These are phyloP conservation scores for Pogonognathellus flavescens DNA, from an alignment of 1,140 invertebrate species.

Conservation along the genomic window DNA sequence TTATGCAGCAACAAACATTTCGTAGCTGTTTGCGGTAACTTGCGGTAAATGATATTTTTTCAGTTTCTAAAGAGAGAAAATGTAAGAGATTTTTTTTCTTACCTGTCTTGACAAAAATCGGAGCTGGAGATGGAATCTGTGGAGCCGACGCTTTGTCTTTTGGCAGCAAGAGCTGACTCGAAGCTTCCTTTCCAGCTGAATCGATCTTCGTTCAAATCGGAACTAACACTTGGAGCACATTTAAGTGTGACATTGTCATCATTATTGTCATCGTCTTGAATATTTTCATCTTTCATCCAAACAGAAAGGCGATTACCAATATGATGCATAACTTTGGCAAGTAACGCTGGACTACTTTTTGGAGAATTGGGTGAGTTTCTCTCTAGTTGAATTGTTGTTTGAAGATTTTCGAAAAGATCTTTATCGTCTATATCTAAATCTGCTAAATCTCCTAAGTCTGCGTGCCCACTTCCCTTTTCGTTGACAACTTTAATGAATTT, in stretches of 20 bases:
- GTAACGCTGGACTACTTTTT: slow-evolving; percentile 85
- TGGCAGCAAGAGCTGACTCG: slow-evolving; percentile 87
- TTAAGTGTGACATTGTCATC: slow-evolving; percentile 65
- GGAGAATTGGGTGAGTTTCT: slow-evolving; percentile 37
- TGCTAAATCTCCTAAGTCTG: slow-evolving; percentile 36
- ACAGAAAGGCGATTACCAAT: slow-evolving; percentile 90
- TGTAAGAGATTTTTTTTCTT: neutral
- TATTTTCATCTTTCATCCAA: slow-evolving; percentile 83
- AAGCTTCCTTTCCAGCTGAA: slow-evolving; percentile 92
- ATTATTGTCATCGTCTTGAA: slow-evolving; percentile 57
- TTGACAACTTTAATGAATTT: slow-evolving; percentile 66
- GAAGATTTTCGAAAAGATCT: slow-evolving; percentile 55
- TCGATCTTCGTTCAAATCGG: slow-evolving; percentile 76
- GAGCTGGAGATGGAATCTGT: slow-evolving; percentile 64
- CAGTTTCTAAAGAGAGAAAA: neutral
- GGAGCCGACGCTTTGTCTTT: slow-evolving; percentile 69
- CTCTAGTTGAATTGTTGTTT: slow-evolving; percentile 56
- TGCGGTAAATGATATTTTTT: too few species aligned
- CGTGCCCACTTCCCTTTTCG: slow-evolving; percentile 37
- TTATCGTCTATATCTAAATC: slow-evolving; percentile 54
- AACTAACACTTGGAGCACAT: slow-evolving; percentile 71
- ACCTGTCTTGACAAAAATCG: slow-evolving; percentile 62
- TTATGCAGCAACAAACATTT: too few species aligned
- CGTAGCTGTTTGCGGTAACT: too few species aligned
- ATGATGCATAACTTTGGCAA: slow-evolving; percentile 88